A percentile compares a stretch with the other conserved stretches of the same genome.
Conservation (phyloP, 2,888 invertebrate species). For the Drosophila mercatorum region DNA sequence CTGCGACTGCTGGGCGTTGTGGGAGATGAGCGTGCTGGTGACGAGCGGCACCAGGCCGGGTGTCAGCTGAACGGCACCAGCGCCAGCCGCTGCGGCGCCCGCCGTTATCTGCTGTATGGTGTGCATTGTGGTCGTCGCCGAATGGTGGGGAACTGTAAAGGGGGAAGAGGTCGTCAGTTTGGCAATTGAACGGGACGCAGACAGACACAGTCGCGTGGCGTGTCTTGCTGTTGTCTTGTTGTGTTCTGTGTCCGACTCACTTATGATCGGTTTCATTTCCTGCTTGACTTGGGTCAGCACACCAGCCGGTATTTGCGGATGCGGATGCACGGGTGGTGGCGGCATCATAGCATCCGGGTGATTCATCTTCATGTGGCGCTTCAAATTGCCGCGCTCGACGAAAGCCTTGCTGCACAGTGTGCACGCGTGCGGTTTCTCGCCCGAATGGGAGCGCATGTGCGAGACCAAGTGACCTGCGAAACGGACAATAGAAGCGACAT, state of each 20-base stretch:
- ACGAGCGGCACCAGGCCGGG: slow-evolving; percentile 83
- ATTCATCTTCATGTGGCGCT: slow-evolving; percentile 90
- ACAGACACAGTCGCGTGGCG: slow-evolving; percentile 14
- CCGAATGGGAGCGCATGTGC: slow-evolving; percentile 92
- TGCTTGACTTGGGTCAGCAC: slow-evolving; percentile 84
- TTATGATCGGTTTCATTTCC: slow-evolving; percentile 84
- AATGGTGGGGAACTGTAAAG: slow-evolving; percentile 82
- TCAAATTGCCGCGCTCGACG: slow-evolving; percentile 92
- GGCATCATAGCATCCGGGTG: slow-evolving; percentile 86
- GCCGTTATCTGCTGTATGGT: slow-evolving; percentile 84
- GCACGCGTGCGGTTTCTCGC: slow-evolving; percentile 87
- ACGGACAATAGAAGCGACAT: slow-evolving; percentile 76
- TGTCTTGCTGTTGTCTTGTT: slow-evolving; percentile 6
- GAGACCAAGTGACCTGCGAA: slow-evolving; percentile 89
- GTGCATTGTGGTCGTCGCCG: slow-evolving; percentile 84
- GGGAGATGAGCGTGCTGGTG: slow-evolving; percentile 84
- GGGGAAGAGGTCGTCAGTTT: slow-evolving; percentile 26
- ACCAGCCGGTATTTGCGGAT: slow-evolving; percentile 84
- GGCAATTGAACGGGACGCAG: slow-evolving; percentile 17
- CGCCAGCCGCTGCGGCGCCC: slow-evolving; percentile 75
- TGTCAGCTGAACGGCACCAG: slow-evolving; percentile 80
- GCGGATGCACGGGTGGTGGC: slow-evolving; percentile 83
- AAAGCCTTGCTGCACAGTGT: slow-evolving; percentile 91
- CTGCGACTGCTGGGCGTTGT: slow-evolving; percentile 79
- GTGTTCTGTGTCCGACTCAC: slow-evolving; percentile 74